Evolutionary conservation across 2,113 vertebrate species (phyloP).

Genomic region (Oryzias curvinotus): DNA sequence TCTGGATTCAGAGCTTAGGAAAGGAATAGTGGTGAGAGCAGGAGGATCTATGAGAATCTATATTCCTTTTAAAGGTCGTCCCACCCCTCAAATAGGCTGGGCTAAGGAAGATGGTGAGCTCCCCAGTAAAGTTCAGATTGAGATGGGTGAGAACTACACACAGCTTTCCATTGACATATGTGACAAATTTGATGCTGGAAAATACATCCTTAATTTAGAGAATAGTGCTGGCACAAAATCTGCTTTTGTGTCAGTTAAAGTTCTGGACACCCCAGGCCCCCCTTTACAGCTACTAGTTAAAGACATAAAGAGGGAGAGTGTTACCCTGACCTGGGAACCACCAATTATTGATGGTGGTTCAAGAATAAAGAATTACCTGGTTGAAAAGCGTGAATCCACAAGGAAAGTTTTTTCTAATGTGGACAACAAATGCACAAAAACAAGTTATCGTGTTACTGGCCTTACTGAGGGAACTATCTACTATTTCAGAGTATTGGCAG

Average conservation of each 20-base stretch:
- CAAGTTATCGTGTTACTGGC: conserved; percentile 90
- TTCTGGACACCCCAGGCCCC: conserved; percentile 93
- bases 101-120: conserved; percentile 91
- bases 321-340: conserved; percentile 91
- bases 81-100: conserved; percentile 91
- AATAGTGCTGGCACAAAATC: conserved; percentile 93
- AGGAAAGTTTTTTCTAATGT: conserved; percentile 93
- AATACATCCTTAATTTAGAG: conserved; percentile 90
- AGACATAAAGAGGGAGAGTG: conserved; percentile 90
- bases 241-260: conserved; percentile 94
- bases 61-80: conserved; percentile 93
- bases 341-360: conserved; percentile 93
- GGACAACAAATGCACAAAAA: conserved; percentile 90
- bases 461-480: conserved; percentile 91
- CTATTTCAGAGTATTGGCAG: conserved; percentile 97
- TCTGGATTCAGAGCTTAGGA: conserved; percentile 92
- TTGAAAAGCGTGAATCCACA: conserved; percentile 96
- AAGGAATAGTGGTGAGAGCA: conserved; percentile 92
- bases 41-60: conserved; percentile 90
- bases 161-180: conserved; percentile 92
- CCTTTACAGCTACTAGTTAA: conserved; percentile 88
- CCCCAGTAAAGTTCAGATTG: conserved; percentile 88
- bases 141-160: conserved; percentile 86
- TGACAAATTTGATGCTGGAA: conserved; percentile 95
- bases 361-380: conserved; percentile 94